phyloP scores from a whole-genome alignment of 2,888 invertebrate genomes.

The Phalera bucephala region DNA sequence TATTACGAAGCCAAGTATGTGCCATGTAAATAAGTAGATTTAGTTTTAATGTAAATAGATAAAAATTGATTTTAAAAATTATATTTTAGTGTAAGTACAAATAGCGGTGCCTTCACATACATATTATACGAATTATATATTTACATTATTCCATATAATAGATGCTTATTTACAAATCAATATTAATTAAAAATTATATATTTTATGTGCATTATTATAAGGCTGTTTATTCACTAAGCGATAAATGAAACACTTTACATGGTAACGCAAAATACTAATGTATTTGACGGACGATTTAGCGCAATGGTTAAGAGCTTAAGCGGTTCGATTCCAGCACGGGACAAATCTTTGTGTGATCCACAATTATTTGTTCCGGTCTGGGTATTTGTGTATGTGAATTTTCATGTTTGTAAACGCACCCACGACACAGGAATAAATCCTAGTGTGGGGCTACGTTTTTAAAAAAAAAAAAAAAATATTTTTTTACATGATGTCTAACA shows the following conservation, averaged over 20 bases:
- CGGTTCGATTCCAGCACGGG: too few species aligned
- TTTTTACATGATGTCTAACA: too few species aligned
- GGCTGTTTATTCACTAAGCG: neutral
- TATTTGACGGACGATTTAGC: too few species aligned
- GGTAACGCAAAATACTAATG: too few species aligned
- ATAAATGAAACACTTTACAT: neutral
- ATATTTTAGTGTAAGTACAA: constrained; percentile 49
- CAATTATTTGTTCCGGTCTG: too few species aligned
- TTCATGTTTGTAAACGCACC: too few species aligned
- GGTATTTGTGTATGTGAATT: too few species aligned
- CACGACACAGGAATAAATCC: too few species aligned
- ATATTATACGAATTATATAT: constrained; percentile 21
- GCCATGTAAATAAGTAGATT: constrained; percentile 71
- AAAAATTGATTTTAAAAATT: constrained; percentile 25
- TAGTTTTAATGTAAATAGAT: constrained; percentile 22
- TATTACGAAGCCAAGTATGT: constrained; percentile 61
- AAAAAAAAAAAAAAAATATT: too few species aligned
- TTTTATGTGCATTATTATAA: constrained; percentile 10
- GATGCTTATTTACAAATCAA: constrained; percentile 33
- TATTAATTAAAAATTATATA: constrained; percentile 37
- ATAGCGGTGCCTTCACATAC: constrained; percentile 50
- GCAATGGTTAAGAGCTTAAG: too few species aligned
- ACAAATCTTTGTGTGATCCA: too few species aligned
- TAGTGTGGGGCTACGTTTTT: too few species aligned
- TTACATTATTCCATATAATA: constrained; percentile 29